Percentiles rank a stretch among this genome's conserved stretches.
These are phyloP conservation scores for Hyppa rectilinea DNA, from an alignment of 2,888 invertebrate species.

Conservation along the genomic window DNA sequence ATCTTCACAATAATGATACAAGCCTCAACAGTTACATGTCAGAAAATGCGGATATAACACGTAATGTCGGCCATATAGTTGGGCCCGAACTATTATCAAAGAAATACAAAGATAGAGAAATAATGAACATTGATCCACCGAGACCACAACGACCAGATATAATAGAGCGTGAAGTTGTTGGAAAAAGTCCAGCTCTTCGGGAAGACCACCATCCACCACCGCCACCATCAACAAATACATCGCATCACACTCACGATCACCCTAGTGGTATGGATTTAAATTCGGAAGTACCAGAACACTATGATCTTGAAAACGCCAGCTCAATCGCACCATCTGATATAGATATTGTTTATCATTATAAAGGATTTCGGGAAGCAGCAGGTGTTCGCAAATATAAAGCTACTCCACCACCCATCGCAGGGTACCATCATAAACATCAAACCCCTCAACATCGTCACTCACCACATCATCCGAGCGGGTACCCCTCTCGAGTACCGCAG, in stretches of 20 bases:
- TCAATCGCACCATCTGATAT: conserved; percentile 99
- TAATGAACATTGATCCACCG: conserved; percentile 93
- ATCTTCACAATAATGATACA: conserved; percentile 93
- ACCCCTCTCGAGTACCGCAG: conserved; percentile 94
- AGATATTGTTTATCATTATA: conserved; percentile 99
- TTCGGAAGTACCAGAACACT: conserved; percentile 96
- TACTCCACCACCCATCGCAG: conserved; percentile 95
- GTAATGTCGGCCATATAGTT: conserved; percentile 94
- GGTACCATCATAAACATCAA: conserved; percentile 95
- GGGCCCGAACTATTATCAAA: conserved; percentile 97
- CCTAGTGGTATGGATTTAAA: conserved; percentile 94
- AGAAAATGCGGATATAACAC: conserved; percentile 93
- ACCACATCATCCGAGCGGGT: conserved; percentile 94
- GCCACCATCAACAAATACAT: conserved; percentile 93
- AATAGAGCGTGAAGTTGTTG: conserved; percentile 96
- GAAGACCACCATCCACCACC: conserved; percentile 95
- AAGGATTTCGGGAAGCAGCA: conserved; percentile 96
- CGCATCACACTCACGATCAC: conserved; percentile 94
- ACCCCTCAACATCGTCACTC: conserved; percentile 94
- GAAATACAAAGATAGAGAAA: conserved; percentile 96
- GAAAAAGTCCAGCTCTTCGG: conserved; percentile 95
- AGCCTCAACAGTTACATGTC: conserved; percentile 93
- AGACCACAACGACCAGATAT: conserved; percentile 97
- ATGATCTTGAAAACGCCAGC: conserved; percentile 99
- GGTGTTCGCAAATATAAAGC: conserved; percentile 97